Percentiles rank a stretch among this genome's conserved stretches.
Evolutionary conservation across 2,888 invertebrate genomes (phyloP).

Genomic region (Scaptomyza flava): DNA sequence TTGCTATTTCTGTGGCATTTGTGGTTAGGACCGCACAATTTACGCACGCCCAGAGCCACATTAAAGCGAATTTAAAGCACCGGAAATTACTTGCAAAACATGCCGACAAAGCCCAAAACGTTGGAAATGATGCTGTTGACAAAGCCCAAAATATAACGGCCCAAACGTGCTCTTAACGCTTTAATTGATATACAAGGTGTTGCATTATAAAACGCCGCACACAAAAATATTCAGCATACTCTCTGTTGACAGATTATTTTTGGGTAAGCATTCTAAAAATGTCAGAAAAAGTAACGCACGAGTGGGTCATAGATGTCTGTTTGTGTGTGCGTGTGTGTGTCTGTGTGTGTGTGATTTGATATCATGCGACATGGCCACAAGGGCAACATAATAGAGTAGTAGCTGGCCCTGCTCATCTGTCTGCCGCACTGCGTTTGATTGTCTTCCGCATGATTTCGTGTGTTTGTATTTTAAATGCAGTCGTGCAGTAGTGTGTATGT

Average conservation of each 20-base stretch:
- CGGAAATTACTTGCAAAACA: slow-evolving; percentile 59
- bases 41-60: slow-evolving; percentile 53
- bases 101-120: slow-evolving; percentile 38
- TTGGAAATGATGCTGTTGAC: slow-evolving; percentile 38
- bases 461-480: slow-evolving; percentile 58
- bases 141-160: slow-evolving; percentile 52
- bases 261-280: slow-evolving; percentile 33
- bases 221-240: slow-evolving; percentile 38
- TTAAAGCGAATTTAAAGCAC: slow-evolving; percentile 59
- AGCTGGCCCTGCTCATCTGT: slow-evolving; percentile 46
- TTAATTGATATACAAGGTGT: slow-evolving; percentile 63
- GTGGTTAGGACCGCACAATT: slow-evolving; percentile 28
- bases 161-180: slow-evolving; percentile 62
- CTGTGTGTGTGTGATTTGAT: slow-evolving; percentile 12
- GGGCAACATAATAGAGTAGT: slow-evolving; percentile 32
- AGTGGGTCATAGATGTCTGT: slow-evolving; percentile 12
- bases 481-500: slow-evolving; percentile 3
- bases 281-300: slow-evolving; percentile 24
- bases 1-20: slow-evolving; percentile 37
- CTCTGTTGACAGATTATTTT: slow-evolving; percentile 55
- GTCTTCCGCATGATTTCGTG: slow-evolving; percentile 79
- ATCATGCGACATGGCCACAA: slow-evolving; percentile 28
- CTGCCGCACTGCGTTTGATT: slow-evolving; percentile 68
- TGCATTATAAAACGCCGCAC: slow-evolving; percentile 6
- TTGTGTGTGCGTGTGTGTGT: too few species aligned